phyloP scores from a whole-genome alignment of 2,888 invertebrate species.

The Orthosia gracilis region DNA sequence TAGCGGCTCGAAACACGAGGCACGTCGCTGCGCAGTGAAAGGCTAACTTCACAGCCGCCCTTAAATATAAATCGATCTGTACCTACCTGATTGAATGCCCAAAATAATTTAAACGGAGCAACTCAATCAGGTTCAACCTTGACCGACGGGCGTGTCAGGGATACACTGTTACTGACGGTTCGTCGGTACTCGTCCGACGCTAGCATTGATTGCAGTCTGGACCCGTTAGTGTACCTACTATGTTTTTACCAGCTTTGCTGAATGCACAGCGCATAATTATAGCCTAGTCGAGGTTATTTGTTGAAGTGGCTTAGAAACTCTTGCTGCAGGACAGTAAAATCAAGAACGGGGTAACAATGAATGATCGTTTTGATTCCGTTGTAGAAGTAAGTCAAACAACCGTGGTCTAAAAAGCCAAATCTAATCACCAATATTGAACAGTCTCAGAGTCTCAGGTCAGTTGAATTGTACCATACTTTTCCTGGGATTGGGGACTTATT shows the following conservation, averaged over 20 bases:
- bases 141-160: constrained; percentile 26
- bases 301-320: neutral
- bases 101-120: neutral
- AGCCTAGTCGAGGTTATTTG: neutral
- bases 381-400: too few relatives aligned
- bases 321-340: neutral
- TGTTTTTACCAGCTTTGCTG: constrained; percentile 9
- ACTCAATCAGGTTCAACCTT: constrained; percentile 8
- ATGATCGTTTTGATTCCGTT: too few relatives aligned
- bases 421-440: too few relatives aligned
- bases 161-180: neutral
- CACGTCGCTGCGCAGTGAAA: too few relatives aligned
- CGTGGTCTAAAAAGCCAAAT: too few relatives aligned
- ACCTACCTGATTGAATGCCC: neutral
- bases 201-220: constrained; percentile 26
- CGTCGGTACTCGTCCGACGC: neutral
- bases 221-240: constrained; percentile 15
- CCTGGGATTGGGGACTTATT: too few relatives aligned
- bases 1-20: too few relatives aligned
- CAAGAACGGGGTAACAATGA: too few relatives aligned
- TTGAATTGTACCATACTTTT: too few relatives aligned
- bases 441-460: too few relatives aligned
- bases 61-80: too few relatives aligned
- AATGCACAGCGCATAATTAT: neutral
- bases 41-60: too few relatives aligned